Percentiles rank a stretch among this genome's conserved stretches.
phyloP scores from a whole-genome alignment of 2,113 vertebrate genomes.

The Mustela lutreola region DNA sequence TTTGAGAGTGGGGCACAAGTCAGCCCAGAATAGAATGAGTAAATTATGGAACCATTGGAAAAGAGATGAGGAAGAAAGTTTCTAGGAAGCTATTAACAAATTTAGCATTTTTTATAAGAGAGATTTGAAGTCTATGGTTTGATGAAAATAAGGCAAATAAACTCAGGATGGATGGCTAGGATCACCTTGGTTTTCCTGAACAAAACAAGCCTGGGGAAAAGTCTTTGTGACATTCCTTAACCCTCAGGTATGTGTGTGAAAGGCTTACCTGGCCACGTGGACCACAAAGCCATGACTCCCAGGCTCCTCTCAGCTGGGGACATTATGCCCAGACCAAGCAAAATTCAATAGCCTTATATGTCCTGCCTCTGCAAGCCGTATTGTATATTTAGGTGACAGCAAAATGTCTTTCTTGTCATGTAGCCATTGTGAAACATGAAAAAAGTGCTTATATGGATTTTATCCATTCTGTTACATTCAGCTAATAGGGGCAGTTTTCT shows the following conservation, averaged over 20 bases:
- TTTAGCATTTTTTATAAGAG: not conserved
- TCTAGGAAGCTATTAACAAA: not conserved
- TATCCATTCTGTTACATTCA: not conserved
- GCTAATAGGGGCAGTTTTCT: not conserved
- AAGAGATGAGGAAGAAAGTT: not conserved
- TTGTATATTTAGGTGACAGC: not conserved
- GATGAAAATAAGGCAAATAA: not conserved
- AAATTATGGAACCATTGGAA: not conserved
- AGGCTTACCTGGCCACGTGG: not conserved
- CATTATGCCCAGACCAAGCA: not conserved
- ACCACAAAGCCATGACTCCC: not conserved
- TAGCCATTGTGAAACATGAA: not conserved
- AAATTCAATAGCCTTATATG: not conserved
- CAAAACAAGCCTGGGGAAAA: not conserved
- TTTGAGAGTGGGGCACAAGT: not conserved
- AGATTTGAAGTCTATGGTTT: not conserved
- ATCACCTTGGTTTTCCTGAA: not conserved
- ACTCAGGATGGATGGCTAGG: rapidly evolving
- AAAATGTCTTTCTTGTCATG: not conserved
- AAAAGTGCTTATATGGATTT: not conserved
- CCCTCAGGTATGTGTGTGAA: not conserved
- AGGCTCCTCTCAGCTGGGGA: not conserved
- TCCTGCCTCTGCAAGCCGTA: not conserved
- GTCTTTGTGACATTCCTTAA: not conserved
- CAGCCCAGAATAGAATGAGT: not conserved